A percentile compares a stretch with the other conserved stretches of the same genome.
These are phyloP conservation scores for Brachionus manjavacas DNA, from an alignment of 1,140 invertebrate species.

Conservation along the genomic window DNA sequence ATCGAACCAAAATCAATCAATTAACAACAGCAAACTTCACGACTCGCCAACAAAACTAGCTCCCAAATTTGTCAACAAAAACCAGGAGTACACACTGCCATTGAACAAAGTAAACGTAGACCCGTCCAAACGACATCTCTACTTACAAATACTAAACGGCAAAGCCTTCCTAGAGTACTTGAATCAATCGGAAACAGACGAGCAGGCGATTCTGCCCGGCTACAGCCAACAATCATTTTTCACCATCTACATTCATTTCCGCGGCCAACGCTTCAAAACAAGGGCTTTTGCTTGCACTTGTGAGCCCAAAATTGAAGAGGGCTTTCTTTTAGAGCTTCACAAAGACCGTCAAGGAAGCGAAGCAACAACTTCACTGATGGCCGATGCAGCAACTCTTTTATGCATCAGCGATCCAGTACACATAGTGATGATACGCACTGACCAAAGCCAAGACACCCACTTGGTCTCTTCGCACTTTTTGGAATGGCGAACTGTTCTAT, in stretches of 20 bases:
- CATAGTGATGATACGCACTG: constrained; percentile 54
- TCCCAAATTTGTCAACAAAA: background rate
- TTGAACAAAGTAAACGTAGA: constrained; percentile 31
- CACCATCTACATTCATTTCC: constrained; percentile 53
- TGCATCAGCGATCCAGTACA: constrained; percentile 54
- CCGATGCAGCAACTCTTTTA: constrained; percentile 50
- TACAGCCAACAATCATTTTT: constrained; percentile 47
- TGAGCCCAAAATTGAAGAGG: constrained; percentile 55
- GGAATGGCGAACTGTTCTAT: constrained; percentile 54
- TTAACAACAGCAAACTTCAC: background rate
- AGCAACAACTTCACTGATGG: constrained; percentile 47
- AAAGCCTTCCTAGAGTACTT: constrained; percentile 38
- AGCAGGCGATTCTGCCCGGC: background rate
- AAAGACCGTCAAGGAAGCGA: constrained; percentile 50
- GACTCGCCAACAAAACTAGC: background rate
- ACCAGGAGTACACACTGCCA: background rate
- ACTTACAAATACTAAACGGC: constrained; percentile 14
- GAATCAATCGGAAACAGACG: constrained; percentile 31
- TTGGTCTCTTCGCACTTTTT: constrained; percentile 55
- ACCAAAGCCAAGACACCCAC: constrained; percentile 50
- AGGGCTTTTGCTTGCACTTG: constrained; percentile 53
- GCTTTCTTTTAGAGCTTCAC: constrained; percentile 55
- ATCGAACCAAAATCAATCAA: constrained; percentile 27
- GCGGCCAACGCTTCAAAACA: constrained; percentile 55
- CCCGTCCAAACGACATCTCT: constrained; percentile 8